phyloP scores from a whole-genome alignment of 1,140 invertebrate species.

The Diorhabda carinulata region DNA sequence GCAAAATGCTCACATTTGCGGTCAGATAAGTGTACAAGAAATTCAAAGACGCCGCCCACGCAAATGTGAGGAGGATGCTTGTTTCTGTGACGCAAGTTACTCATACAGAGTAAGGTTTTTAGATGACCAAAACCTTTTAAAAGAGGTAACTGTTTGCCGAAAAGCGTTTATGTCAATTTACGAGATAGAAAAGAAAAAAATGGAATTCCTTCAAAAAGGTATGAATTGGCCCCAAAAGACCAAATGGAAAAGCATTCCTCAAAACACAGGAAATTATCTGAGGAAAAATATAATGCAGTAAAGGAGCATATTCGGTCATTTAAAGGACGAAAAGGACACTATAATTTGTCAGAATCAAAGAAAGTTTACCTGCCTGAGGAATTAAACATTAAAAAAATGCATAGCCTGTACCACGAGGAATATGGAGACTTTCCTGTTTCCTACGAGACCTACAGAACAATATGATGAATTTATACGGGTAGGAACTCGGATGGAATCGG shows the following conservation, averaged over 20 bases:
- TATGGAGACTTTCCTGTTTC: too few relatives aligned
- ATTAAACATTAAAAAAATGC: too few relatives aligned
- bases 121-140: too few relatives aligned
- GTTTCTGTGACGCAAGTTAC: background rate
- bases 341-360: too few relatives aligned
- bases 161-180: background rate
- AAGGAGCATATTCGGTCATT: background rate
- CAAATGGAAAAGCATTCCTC: background rate
- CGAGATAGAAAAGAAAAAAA: background rate
- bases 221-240: background rate
- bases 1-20: constrained; percentile 24
- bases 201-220: background rate
- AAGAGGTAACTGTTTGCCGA: background rate
- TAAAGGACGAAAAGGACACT: background rate
- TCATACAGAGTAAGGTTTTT: background rate
- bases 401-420: too few relatives aligned
- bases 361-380: too few relatives aligned
- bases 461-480: background rate
- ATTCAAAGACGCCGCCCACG: constrained; percentile 10
- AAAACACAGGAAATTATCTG: background rate
- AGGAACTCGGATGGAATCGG: too few relatives aligned
- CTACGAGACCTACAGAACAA: background rate
- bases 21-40: constrained; percentile 17
- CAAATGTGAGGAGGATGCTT: constrained; percentile 4
- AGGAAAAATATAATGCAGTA: background rate